Evolutionary conservation across 2,888 invertebrate species (phyloP).

Genomic region (Tricholauxania praeusta): DNA sequence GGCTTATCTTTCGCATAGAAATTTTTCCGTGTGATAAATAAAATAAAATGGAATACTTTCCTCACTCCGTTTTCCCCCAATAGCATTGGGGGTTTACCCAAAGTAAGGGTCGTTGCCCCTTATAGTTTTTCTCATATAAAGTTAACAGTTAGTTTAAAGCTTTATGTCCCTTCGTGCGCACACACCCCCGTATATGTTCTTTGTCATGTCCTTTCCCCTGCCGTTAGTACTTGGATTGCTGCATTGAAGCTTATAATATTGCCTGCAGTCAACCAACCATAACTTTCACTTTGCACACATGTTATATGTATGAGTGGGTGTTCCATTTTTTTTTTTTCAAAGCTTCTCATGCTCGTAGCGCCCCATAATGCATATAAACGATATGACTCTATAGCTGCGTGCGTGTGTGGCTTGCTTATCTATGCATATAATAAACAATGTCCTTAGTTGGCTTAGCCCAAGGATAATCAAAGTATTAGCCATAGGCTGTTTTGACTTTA

Average conservation of each 20-base stretch:
- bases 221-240: background rate
- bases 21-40: too few relatives aligned
- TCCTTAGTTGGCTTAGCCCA: slow-evolving; percentile 32
- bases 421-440: slow-evolving; percentile 39
- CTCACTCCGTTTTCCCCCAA: too few relatives aligned
- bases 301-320: background rate
- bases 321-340: background rate
- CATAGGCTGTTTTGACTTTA: slow-evolving; percentile 19
- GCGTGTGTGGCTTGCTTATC: slow-evolving; percentile 16
- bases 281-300: slow-evolving; percentile 16
- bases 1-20: too few relatives aligned
- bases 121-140: slow-evolving; percentile 34
- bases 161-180: slow-evolving; percentile 20
- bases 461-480: slow-evolving; percentile 41
- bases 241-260: background rate
- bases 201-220: background rate
- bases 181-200: slow-evolving; percentile 9
- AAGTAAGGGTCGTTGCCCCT: slow-evolving; percentile 35
- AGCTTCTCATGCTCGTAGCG: background rate
- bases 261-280: slow-evolving; percentile 12
- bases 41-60: too few relatives aligned
- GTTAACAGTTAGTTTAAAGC: slow-evolving; percentile 41
- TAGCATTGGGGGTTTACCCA: too few relatives aligned
- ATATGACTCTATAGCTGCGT: background rate
- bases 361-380: background rate